Conservation (phyloP, 2,797 vertebrate species). For the Alauda arvensis region DNA sequence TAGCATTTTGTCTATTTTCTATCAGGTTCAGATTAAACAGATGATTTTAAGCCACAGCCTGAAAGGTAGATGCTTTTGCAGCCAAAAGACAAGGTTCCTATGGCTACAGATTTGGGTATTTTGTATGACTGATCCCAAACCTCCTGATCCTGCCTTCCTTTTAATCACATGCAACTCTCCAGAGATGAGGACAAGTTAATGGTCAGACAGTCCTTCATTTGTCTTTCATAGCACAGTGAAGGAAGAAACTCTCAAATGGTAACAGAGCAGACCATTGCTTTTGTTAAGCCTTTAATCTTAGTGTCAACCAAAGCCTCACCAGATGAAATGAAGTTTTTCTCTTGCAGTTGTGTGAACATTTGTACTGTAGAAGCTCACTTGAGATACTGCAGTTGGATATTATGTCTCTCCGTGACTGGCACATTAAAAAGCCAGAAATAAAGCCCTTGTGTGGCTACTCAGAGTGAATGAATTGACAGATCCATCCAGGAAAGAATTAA, state of each 20-base stretch:
- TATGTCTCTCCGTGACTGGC: conserved; percentile 32
- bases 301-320: conserved; percentile 50
- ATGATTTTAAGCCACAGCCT: not conserved
- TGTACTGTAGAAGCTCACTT: conserved; percentile 53
- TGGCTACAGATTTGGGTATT: not conserved
- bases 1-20: not conserved
- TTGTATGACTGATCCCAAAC: not conserved
- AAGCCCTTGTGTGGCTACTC: conserved; percentile 44
- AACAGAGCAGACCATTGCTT: conserved; percentile 33
- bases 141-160: not conserved
- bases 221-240: conserved; percentile 24
- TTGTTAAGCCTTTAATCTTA: conserved; percentile 65
- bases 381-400: conserved; percentile 47
- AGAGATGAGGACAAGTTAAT: not conserved
- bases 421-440: conserved; percentile 54
- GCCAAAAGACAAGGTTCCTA: not conserved
- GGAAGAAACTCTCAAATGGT: conserved; percentile 4
- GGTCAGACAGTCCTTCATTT: conserved; percentile 41
- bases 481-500: conserved; percentile 54
- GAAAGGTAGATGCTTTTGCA: not conserved
- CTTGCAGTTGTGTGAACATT: conserved; percentile 54
- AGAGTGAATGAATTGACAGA: conserved; percentile 52
- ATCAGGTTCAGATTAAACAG: not conserved
- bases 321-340: conserved; percentile 58
- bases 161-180: not conserved